A percentile compares a stretch with the other conserved stretches of the same genome.
These are phyloP conservation scores for Ptiloglossa arizonensis DNA, from an alignment of 1,140 invertebrate genomes.

Conservation along the genomic window DNA sequence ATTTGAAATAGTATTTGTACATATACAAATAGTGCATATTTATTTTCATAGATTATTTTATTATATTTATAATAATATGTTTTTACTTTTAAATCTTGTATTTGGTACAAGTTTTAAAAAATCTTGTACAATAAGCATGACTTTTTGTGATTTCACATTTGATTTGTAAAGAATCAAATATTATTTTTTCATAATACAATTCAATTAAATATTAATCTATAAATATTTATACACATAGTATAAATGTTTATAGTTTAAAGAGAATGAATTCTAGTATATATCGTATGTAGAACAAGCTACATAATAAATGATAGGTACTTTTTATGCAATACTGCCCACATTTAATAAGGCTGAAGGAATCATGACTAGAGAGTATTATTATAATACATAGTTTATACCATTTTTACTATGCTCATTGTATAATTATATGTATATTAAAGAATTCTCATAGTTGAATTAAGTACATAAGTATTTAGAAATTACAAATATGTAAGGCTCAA, in stretches of 20 bases:
- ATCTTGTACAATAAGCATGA: background rate
- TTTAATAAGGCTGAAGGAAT: background rate
- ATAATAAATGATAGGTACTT: background rate
- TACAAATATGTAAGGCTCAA: background rate
- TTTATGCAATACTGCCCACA: background rate
- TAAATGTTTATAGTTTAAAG: background rate
- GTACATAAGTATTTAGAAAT: too few relatives aligned
- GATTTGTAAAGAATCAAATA: background rate
- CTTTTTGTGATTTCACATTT: background rate
- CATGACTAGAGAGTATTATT: background rate
- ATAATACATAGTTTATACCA: background rate
- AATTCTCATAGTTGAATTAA: background rate
- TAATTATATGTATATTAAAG: constrained; percentile 4
- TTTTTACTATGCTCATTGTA: constrained; percentile 8
- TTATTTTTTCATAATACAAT: background rate
- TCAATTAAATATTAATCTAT: background rate
- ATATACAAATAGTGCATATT: background rate
- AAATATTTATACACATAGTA: too few relatives aligned
- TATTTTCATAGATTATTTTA: background rate
- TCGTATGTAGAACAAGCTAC: background rate
- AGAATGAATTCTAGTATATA: background rate
- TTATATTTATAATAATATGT: background rate
- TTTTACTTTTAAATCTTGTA: background rate
- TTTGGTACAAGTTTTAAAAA: background rate
- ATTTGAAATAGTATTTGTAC: background rate